Conservation (phyloP, 2,797 vertebrate species). For the Amniataba percoides region DNA sequence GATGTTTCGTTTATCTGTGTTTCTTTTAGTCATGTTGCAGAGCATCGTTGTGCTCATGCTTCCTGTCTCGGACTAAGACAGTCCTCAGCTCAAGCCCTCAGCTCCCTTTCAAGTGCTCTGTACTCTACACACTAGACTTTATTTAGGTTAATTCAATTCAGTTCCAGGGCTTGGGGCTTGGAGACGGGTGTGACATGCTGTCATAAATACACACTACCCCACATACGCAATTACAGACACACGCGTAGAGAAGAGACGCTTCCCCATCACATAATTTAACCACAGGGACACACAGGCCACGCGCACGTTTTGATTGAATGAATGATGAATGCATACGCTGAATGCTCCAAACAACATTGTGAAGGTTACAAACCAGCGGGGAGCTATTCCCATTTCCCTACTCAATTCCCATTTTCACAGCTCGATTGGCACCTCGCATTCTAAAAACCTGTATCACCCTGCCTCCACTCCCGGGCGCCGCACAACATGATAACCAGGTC, state of each 20-base stretch:
- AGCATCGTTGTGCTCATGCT: constrained; percentile 27
- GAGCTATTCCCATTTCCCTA: constrained; percentile 83
- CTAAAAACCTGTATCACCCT: constrained; percentile 72
- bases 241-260: constrained; percentile 32
- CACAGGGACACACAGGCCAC: constrained; percentile 26
- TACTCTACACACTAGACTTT: constrained; percentile 63
- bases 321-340: constrained; percentile 70
- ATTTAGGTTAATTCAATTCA: constrained; percentile 85
- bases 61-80: constrained; percentile 54
- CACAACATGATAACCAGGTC: constrained; percentile 74
- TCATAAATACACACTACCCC: constrained; percentile 61
- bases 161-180: constrained; percentile 67
- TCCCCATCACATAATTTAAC: constrained; percentile 53
- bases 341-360: constrained; percentile 73
- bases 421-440: constrained; percentile 82
- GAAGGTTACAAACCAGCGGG: constrained; percentile 73
- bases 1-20: constrained; percentile 48
- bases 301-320: constrained; percentile 64
- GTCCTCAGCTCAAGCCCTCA: constrained; percentile 57
- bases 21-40: constrained; percentile 47
- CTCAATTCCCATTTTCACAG: constrained; percentile 86
- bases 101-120: constrained; percentile 64
- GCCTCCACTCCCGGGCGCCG: constrained; percentile 42
- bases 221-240: constrained; percentile 56
- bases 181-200: constrained; percentile 66